Conservation (phyloP, 2,797 vertebrate genomes). For the Rhynchotus rufescens region DNA sequence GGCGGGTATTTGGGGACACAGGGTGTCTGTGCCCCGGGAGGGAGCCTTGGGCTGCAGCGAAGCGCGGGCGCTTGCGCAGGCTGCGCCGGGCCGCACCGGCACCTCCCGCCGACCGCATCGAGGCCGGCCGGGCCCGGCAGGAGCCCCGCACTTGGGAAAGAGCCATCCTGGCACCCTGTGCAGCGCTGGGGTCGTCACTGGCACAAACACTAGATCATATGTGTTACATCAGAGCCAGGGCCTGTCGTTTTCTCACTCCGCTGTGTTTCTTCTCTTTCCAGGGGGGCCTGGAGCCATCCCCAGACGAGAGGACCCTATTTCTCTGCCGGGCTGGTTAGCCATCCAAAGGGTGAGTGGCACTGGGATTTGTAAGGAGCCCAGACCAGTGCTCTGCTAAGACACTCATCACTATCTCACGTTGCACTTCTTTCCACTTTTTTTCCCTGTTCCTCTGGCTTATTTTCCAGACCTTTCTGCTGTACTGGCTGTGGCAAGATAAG, state of each 20-base stretch:
- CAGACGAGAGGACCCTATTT: neutral
- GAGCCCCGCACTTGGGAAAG: neutral
- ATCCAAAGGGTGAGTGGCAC: neutral
- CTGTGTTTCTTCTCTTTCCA: neutral
- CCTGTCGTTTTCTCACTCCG: neutral
- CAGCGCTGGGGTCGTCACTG: neutral
- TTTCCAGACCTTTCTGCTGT: neutral
- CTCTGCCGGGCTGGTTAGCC: neutral
- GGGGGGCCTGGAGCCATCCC: neutral
- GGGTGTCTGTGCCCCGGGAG: neutral
- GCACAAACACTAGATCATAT: neutral
- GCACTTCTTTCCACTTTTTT: neutral
- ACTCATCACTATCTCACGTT: neutral
- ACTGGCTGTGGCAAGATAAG: neutral
- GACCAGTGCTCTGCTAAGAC: neutral
- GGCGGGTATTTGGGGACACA: neutral
- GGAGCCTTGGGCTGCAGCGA: neutral
- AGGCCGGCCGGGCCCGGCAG: neutral
- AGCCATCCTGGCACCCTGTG: neutral
- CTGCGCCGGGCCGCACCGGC: no score
- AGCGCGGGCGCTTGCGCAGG: neutral
- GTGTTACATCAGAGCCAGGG: neutral
- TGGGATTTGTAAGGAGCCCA: neutral
- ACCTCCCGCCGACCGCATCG: fast-evolving
- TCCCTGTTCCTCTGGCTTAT: fast-evolving